phyloP scores from a whole-genome alignment of 2,113 vertebrate genomes.

The Probosciger aterrimus region DNA sequence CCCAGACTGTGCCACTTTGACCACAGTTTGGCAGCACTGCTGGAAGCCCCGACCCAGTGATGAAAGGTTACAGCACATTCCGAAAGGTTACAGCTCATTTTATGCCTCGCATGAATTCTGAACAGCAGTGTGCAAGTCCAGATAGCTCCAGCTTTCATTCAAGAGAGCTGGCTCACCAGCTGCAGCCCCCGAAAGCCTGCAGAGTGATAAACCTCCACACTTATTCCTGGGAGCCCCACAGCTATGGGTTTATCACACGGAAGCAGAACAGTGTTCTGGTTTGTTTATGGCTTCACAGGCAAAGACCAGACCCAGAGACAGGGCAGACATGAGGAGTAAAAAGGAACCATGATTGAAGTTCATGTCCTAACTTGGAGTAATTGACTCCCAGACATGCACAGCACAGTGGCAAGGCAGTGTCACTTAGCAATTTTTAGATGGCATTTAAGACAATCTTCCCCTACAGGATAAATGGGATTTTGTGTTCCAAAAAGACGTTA shows the following conservation, averaged over 20 bases:
- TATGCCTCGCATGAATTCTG: not conserved
- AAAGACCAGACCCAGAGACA: not conserved
- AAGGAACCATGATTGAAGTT: not conserved
- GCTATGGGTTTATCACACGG: fast-evolving
- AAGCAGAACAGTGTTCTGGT: not conserved
- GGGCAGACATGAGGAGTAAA: not conserved
- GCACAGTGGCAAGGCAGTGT: not conserved
- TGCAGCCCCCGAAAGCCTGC: not conserved
- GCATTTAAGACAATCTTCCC: not conserved
- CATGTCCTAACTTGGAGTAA: not conserved
- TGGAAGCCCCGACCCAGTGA: not conserved
- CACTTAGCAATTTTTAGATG: not conserved
- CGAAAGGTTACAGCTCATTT: not conserved
- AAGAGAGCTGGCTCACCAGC: not conserved
- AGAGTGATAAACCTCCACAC: not conserved
- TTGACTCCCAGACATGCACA: not conserved
- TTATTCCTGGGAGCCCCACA: not conserved
- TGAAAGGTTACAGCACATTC: not conserved
- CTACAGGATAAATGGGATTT: not conserved
- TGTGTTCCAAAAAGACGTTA: not conserved
- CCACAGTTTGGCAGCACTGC: not conserved
- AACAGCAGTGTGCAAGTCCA: not conserved
- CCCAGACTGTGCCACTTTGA: not conserved
- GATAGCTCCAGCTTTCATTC: not conserved
- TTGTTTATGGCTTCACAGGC: not conserved